Evolutionary conservation across 2,113 vertebrate species (phyloP), one percentile per base, ranked within the genome.

Genomic region (Clarias batrachus): DNA sequence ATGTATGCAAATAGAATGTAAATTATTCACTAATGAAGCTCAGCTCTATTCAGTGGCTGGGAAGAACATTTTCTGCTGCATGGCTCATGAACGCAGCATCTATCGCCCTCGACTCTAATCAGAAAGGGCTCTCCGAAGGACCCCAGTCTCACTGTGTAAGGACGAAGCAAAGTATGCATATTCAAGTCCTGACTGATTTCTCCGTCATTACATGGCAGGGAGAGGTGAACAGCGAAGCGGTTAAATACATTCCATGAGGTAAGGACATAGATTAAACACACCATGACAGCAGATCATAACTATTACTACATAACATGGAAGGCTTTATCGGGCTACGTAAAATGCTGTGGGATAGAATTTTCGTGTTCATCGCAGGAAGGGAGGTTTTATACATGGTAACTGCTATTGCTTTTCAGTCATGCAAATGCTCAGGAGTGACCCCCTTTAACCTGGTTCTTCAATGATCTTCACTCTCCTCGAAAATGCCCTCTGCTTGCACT

Each of bases 1-100:
- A 88, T 89, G 52, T n/a, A 91, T 89, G 88, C 87, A 87, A 76
- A 91, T 87, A n/a, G 54, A 30, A 89, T 89, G 81, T 33, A 87
- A 91, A 91, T 88, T 65, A 87, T 85, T 56, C 63, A 87, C 66
- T 87, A 88, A 90, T 88, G 81, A 90, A 88, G 85, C 84, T 79
- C 76, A 70, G 66, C 23, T 21, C 74, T 54, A 59, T 87, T 33
- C 57, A 12, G 11, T n/a, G 65, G 63, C 65, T 83, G 65, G 59
- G 87, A 81, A 60, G 82, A 82, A 48, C 41, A 79, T 85, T 84
- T n/a, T 74, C 62, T 71, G 13, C 66, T 60, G 62, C 23, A 25
- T 59, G 27, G 68, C 54, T 84, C 33, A 60, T 74, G 76, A 87
- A 82, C n/a, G 59, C 70, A 13, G 30, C n/a, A 56, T 82, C 80